Evolutionary conservation across 2,797 vertebrate species (phyloP), one percentile per base, ranked within the genome.

Genomic region (Chaetodon trifasciatus): DNA sequence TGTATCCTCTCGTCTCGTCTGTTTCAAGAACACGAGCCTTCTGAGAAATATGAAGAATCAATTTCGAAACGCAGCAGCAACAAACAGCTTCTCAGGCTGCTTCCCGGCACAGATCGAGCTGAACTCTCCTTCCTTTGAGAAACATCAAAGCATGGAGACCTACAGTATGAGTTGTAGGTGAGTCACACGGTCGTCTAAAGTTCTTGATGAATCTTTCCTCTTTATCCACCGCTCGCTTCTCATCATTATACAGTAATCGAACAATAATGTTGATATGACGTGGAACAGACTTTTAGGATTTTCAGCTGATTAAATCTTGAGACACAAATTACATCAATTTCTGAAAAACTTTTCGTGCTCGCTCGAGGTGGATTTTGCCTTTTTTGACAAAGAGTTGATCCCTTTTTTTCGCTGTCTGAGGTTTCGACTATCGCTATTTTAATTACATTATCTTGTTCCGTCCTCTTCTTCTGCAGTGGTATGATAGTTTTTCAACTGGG

Each of bases 11-110:
- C 5, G 23, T 81, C 65, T 68, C 5, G 23, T 79, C 24, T 58
- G 63, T 21, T 78, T 47, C 60, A 50, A 24, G 61, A 82, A 69
- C 65, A 81, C 0, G n/a, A 78, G 68, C 61, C 83, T 66, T 86
- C 28, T 64, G 81, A 83, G 77, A 83, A 79, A 83, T 79, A 21
- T 28, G 58, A 74, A 58, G 62, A 80, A 78, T 83, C 72, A 62
- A 46, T 76, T 70, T 64, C 74, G 61, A 56, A 28, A 15, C 7
- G 3, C 53, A 32, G 7, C 53, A 60, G 76, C 52, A 70, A 67
- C 24, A 64, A 79, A 56, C 70, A 73, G 16, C 21, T 79, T n/a
- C 24, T 64, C 16, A 16, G 58, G 2, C 63, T 53, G 58, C 40
- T 84, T 60, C 63, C 61, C 46, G 17, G 70, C 70, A 57, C 83